Base-by-base conservation (phyloP, 2,888 invertebrate genomes). In the Sturmia bella region DNA sequence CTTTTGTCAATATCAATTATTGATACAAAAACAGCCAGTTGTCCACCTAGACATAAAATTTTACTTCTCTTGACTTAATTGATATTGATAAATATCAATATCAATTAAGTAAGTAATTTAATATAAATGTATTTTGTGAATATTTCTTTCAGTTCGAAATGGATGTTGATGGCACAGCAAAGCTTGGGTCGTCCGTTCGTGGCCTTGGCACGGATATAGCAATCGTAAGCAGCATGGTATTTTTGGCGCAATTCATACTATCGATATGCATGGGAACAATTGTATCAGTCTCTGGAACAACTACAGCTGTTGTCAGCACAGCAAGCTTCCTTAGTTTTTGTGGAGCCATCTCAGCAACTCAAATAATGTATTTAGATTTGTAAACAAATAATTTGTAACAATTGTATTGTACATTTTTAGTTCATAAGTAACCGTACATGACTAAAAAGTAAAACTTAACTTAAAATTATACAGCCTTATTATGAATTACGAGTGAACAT, bases 181-280 rank as follows among this genome's bases (percentile, higher is more conserved):
- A 92, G 84, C 88, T 92, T 76, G 92, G 93, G 59, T 93, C 93
- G 0, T 93, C 93, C 74, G 92, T 95, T n/a, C 94, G 98, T 11
- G 98, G 98, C 5, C 92, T 99, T 68, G 98, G 98, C 7, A 99
- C 98, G 0, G 98, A 99, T 89, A 95, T 99, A 0, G 98, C 98
- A 0, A 94, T 98, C 68, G 96, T 99, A 43, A 97, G 97, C 88
- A 97, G 96, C 88, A 98, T 98, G 95, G 98, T 97, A 3, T 99
- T 99, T 90, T 93, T 98, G 83, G 98, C 98, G 0, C 99, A 99
- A 91, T 97, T 98, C 87, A 92, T 96, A 43, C 93, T 99, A 12
- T 98, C 98, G 0, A 92, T 96, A 85, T 94, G 95, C 86, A 95
- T 98, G 94, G 97, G 98, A 0, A 93, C 95, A 27, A 95, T 98